A percentile compares a stretch with the other conserved stretches of the same genome.
phyloP scores from a whole-genome alignment of 2,113 vertebrate genomes.

The Aspiorhynchus laticeps region DNA sequence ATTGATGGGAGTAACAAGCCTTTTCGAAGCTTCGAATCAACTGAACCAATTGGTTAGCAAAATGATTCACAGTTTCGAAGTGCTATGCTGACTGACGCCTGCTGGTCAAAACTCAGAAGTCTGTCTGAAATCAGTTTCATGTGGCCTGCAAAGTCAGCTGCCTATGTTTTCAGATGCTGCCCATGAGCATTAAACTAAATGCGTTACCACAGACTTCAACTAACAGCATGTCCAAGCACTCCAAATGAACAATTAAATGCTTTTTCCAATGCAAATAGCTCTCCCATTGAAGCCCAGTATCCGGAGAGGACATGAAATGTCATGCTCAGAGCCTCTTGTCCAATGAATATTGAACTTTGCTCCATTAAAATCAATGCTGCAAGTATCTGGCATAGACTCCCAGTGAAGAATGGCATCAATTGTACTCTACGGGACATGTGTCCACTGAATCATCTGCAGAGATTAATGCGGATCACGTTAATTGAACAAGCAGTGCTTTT shows the following conservation, averaged over 20 bases:
- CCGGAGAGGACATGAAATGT: background rate
- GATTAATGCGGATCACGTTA: background rate
- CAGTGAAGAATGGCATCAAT: background rate
- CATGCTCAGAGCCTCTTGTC: background rate
- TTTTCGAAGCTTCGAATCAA: too few relatives aligned
- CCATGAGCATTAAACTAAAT: background rate
- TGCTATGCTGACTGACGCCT: too few relatives aligned
- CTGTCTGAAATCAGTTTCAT: too few relatives aligned
- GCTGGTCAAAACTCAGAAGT: too few relatives aligned
- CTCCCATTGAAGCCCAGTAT: background rate
- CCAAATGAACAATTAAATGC: background rate
- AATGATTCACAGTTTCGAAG: too few relatives aligned
- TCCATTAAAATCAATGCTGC: conserved; percentile 7
- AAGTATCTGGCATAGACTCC: conserved; percentile 20
- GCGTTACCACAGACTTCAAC: background rate
- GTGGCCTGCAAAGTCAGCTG: too few relatives aligned
- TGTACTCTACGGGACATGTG: background rate
- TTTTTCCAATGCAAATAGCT: background rate
- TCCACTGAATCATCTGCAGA: background rate
- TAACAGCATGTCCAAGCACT: background rate
- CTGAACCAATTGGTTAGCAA: too few relatives aligned
- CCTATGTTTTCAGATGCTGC: too few relatives aligned
- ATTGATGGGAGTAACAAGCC: too few relatives aligned
- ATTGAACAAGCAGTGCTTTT: background rate
- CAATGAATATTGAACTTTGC: conserved; percentile 1